These are phyloP conservation scores for Caenorhabditis doughertyi DNA, from an alignment of 2,888 invertebrate genomes.

Conservation along the genomic window DNA sequence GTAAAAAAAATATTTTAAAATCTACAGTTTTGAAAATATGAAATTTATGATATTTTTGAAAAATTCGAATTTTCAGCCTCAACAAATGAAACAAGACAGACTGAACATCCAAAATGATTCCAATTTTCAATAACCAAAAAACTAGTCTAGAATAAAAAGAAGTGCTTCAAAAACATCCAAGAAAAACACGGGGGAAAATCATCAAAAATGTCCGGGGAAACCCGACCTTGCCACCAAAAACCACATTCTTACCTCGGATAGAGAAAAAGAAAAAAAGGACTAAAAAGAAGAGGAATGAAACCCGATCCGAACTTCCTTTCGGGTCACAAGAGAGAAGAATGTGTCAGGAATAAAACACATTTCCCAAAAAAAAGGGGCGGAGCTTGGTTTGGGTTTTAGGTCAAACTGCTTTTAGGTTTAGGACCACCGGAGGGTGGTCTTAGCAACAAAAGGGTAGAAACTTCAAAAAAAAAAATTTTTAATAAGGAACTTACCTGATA, in stretches of 20 bases:
- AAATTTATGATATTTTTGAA: too few species aligned
- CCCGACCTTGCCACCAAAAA: slow-evolving; percentile 7
- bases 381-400: too few species aligned
- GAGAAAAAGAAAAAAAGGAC: background rate
- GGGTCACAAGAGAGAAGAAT: background rate
- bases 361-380: background rate
- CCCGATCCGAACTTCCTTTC: background rate
- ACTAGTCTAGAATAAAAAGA: background rate
- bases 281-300: background rate
- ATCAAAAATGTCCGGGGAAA: too few species aligned
- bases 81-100: too few species aligned
- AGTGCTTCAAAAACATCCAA: background rate
- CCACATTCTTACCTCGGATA: background rate
- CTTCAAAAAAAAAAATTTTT: background rate
- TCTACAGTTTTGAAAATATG: too few species aligned
- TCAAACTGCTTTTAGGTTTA: too few species aligned
- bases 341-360: too few species aligned
- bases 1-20: too few species aligned
- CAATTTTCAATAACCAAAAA: background rate
- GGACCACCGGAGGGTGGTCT: too few species aligned
- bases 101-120: background rate
- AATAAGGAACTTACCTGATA: too few species aligned
- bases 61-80: too few species aligned
- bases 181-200: too few species aligned
- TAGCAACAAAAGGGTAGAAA: background rate